These are phyloP conservation scores for Osedax frankpressi DNA, from an alignment of 2,888 invertebrate species.

Conservation along the genomic window DNA sequence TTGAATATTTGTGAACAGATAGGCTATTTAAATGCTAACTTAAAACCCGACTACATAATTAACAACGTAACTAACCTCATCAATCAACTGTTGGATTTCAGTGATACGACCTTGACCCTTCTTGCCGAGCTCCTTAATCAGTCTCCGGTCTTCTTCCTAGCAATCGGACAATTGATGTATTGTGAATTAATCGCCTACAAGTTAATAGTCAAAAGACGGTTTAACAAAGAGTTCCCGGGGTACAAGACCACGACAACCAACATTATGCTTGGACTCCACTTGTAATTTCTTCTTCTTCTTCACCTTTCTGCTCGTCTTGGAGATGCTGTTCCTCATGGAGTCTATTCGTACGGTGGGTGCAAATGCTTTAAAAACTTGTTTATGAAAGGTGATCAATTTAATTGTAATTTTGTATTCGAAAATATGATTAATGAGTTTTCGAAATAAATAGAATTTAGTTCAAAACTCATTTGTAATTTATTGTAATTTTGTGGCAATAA, in stretches of 20 bases:
- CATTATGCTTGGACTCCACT: constrained; percentile 11
- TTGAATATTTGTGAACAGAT: too few relatives aligned
- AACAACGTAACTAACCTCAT: constrained; percentile 37
- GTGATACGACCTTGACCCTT: constrained; percentile 37
- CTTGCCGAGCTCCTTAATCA: constrained; percentile 40
- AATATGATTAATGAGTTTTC: too few relatives aligned
- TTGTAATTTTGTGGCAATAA: too few relatives aligned
- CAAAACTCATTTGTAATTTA: too few relatives aligned
- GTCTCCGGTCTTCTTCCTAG: constrained; percentile 36
- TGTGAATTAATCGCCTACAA: background rate
- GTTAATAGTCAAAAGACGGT: too few relatives aligned
- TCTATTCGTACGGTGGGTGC: too few relatives aligned
- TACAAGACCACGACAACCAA: background rate
- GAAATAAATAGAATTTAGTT: too few relatives aligned
- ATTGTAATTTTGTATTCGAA: too few relatives aligned
- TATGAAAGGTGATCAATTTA: too few relatives aligned
- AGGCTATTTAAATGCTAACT: too few relatives aligned
- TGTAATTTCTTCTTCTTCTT: constrained; percentile 19
- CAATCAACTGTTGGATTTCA: constrained; percentile 40
- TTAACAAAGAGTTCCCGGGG: background rate
- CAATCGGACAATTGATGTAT: background rate
- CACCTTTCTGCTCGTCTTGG: constrained; percentile 17
- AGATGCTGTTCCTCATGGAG: background rate
- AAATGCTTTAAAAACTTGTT: too few relatives aligned
- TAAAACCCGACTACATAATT: too few relatives aligned